Conservation (phyloP, 1,140 invertebrate species). For the Aphaenogaster floridana region DNA sequence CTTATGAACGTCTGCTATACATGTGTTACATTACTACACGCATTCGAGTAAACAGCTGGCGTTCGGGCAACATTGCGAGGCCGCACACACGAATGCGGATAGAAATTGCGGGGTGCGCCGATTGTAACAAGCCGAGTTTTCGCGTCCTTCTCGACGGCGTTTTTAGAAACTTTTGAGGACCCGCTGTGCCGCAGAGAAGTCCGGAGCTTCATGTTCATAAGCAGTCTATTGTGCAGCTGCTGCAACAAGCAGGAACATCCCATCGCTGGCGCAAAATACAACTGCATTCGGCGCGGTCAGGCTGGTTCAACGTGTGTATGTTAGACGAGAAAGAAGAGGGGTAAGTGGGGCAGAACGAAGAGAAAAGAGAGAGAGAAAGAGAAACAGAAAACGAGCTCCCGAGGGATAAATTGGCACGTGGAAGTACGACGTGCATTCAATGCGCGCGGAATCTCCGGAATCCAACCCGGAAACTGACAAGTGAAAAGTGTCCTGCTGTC, state of each 20-base stretch:
- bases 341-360: neutral
- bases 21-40: neutral
- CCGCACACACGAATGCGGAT: neutral
- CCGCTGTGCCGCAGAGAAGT: neutral
- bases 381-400: slow-evolving; percentile 21
- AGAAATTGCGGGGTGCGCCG: neutral
- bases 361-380: neutral
- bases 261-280: neutral
- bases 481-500: slow-evolving; percentile 40
- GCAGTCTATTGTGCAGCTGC: slow-evolving; percentile 34
- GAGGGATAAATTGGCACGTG: slow-evolving; percentile 52
- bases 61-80: neutral
- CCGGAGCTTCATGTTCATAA: neutral
- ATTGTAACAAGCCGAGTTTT: slow-evolving; percentile 13
- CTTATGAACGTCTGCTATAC: neutral
- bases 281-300: slow-evolving; percentile 8
- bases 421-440: slow-evolving; percentile 21
- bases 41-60: slow-evolving; percentile 21
- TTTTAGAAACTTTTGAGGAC: slow-evolving; percentile 34
- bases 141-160: neutral
- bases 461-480: slow-evolving; percentile 39
- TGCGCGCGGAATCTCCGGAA: slow-evolving; percentile 46
- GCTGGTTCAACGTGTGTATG: neutral
- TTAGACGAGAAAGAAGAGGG: neutral
- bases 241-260: neutral